Conservation (phyloP, 1,140 invertebrate genomes). For the Zaprionus lachaisei region DNA sequence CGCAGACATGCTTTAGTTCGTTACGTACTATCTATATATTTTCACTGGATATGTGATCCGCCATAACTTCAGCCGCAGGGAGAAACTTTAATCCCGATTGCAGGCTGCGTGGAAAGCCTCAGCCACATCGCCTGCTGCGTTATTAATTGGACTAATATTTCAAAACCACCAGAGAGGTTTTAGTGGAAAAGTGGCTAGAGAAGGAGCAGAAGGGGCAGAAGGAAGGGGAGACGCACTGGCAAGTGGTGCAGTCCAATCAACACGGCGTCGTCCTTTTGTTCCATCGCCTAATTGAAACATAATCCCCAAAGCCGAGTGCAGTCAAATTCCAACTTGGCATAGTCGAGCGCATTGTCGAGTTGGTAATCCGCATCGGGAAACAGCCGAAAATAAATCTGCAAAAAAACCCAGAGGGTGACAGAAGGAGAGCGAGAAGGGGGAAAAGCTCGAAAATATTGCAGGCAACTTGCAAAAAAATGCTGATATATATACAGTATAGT, state of each 20-base stretch:
- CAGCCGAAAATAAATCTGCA: constrained; percentile 37
- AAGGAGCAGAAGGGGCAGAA: neutral
- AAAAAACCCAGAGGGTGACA: neutral
- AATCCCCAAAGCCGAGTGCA: constrained; percentile 52
- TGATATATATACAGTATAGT: neutral
- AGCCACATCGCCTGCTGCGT: neutral
- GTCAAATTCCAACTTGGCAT: constrained; percentile 43
- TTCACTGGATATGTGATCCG: neutral
- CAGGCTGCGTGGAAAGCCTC: neutral
- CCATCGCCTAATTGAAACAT: constrained; percentile 66
- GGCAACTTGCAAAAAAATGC: constrained; percentile 1
- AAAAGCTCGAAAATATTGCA: constrained; percentile 1
- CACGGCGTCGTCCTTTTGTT: constrained; percentile 31
- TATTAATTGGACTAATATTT: constrained; percentile 19
- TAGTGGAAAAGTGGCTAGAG: neutral
- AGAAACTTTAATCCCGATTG: neutral
- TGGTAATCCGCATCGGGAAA: constrained; percentile 61
- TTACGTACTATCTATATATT: too few relatives aligned
- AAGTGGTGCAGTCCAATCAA: constrained; percentile 45
- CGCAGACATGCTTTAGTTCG: too few relatives aligned
- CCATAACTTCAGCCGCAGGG: neutral
- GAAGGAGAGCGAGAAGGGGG: constrained; percentile 10
- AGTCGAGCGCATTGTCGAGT: constrained; percentile 60
- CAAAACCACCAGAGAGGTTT: neutral
- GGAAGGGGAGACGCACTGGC: constrained; percentile 8